Evolutionary conservation across 37 sponge, comb jelly and placozoan species (phyloP).

Genomic region (Axinella damicornis): DNA sequence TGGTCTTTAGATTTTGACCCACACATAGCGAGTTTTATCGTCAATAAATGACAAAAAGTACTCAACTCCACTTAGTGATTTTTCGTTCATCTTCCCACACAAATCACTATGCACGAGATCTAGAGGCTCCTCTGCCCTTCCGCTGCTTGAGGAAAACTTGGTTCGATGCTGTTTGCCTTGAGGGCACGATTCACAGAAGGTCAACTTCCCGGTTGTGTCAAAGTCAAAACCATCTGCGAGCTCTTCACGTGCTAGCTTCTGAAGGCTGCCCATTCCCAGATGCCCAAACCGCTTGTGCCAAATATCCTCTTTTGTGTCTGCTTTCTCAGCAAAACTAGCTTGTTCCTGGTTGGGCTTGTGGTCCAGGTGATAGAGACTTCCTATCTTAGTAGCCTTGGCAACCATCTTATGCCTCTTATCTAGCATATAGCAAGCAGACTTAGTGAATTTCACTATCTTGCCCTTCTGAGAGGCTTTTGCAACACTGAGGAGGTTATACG

Average conservation of each 20-base stretch:
- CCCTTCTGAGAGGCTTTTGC: constrained; percentile 49
- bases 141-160: constrained; percentile 33
- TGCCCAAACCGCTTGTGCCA: constrained; percentile 66
- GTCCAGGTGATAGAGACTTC: constrained; percentile 50
- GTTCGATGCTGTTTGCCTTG: constrained; percentile 64
- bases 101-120: constrained; percentile 67
- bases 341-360: constrained; percentile 17
- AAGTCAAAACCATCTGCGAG: constrained; percentile 61
- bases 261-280: constrained; percentile 42
- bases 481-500: constrained; percentile 64
- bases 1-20: constrained; percentile 63
- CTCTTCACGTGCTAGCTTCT: constrained; percentile 46
- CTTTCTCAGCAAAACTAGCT: background rate
- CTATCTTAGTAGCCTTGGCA: constrained; percentile 40
- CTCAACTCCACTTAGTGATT: constrained; percentile 69
- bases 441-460: constrained; percentile 37
- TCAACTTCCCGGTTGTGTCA: constrained; percentile 29
- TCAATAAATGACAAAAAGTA: constrained; percentile 68
- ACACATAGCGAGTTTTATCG: constrained; percentile 70
- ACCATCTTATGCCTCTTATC: constrained; percentile 23
- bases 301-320: constrained; percentile 62
- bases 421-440: constrained; percentile 34
- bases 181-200: constrained; percentile 69
- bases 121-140: constrained; percentile 49
- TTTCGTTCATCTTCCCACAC: constrained; percentile 57